Base-by-base conservation (phyloP, 2,888 invertebrate species). In the Dryobota labecula region DNA sequence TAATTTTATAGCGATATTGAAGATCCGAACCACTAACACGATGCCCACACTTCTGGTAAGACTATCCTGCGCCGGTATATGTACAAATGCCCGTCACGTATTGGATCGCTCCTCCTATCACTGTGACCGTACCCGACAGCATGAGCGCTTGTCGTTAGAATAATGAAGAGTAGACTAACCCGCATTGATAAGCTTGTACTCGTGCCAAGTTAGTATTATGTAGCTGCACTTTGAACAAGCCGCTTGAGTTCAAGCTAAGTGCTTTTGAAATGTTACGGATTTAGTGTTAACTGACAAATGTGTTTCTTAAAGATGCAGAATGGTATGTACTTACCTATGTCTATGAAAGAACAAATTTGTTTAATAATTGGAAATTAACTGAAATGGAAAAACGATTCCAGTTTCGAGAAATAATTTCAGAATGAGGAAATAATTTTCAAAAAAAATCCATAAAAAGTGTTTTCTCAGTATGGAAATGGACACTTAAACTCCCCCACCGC, bases 141-240 rank as follows among this genome's bases (percentile, higher is more conserved):
- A 47, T 15, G 24, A 57, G 36, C n/a, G 27, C 45, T 60, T 20
- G 43, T 76, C 54, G 57, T 73, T 71, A 71, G n/a, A 69, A 70
- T 79, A 79, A 73, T 69, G 63, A 58, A 64, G 68, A 65, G 62
- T 45, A 65, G 53, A 73, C 70, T 61, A 66, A n/a, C 60, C 70
- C 33, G n/a, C 66, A 67, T 69, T 67, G 72, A 79, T 71, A 61
- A 82, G 38, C 47, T 57, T 53, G 54, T 45, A 33, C 38, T 63
- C 33, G 36, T 47, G 47, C 43, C 41, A 49, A 60, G 61, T 66
- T 24, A 47, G 30, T 30, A 47, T 43, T 47, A 57, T 58, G 51
- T 60, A 41, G 47, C 27, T 70, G 38, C 38, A 70, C 70, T 58
- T 45, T 70, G 51, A 62, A 75, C 54, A 45, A 30, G 24, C 51